Evolutionary conservation across 2,888 invertebrate genomes (phyloP).

Genomic region (Phortica magna): DNA sequence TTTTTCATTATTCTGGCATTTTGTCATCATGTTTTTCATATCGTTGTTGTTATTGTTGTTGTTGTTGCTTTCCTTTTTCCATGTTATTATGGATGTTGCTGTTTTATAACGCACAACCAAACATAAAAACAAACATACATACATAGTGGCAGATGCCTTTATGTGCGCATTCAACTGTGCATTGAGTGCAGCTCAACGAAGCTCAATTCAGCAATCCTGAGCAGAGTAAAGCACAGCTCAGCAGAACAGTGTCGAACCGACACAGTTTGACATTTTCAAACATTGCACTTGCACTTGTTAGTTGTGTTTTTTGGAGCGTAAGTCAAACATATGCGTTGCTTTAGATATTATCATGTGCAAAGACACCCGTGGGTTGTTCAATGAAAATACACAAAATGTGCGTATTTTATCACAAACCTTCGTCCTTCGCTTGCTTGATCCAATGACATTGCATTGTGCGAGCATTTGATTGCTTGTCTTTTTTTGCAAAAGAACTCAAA

Average conservation of each 20-base stretch:
- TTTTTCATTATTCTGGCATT: conserved; percentile 47
- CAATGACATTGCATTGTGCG: no score
- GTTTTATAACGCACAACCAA: background rate
- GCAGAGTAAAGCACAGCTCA: no score
- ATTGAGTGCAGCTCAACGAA: background rate
- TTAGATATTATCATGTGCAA: no score
- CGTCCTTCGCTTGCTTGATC: no score
- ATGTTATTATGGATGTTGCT: conserved; percentile 13
- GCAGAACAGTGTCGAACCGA: background rate
- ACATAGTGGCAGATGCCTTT: conserved; percentile 29
- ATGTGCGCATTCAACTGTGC: conserved; percentile 17
- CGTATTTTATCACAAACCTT: no score
- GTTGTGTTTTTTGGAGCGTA: background rate
- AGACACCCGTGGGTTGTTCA: no score
- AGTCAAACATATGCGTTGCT: no score
- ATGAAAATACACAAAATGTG: no score
- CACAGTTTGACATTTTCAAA: conserved; percentile 15
- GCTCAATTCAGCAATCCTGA: background rate
- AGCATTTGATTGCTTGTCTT: no score
- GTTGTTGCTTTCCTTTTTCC: conserved; percentile 20
- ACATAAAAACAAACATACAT: background rate
- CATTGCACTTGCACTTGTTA: background rate
- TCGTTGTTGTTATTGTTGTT: background rate
- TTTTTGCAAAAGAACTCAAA: no score
- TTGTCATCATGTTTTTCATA: background rate